Percentiles rank a stretch among this genome's conserved stretches.
Evolutionary conservation across 1,140 invertebrate genomes (phyloP).

Genomic region (Drosophila mayri): DNA sequence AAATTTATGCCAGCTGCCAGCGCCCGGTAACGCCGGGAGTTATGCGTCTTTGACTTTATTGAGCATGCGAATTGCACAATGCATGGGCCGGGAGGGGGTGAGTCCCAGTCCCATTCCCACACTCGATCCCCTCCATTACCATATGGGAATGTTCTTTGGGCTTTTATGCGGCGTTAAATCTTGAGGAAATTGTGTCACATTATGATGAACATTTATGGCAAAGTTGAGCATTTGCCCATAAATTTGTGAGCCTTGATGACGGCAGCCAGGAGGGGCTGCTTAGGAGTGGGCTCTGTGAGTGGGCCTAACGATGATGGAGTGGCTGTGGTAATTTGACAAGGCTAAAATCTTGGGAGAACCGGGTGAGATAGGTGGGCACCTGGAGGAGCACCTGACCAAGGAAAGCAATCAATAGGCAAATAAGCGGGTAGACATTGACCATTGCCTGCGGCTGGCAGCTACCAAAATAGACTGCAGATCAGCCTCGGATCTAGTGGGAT

Average conservation of each 20-base stretch:
- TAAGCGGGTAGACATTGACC: conserved; percentile 23
- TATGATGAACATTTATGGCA: conserved; percentile 82
- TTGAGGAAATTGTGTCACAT: conserved; percentile 82
- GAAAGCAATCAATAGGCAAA: conserved; percentile 60
- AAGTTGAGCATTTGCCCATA: conserved; percentile 75
- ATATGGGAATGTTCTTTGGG: conserved; percentile 44
- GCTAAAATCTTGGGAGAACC: conserved; percentile 40
- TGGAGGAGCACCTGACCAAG: conserved; percentile 41
- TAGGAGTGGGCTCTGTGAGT: conserved; percentile 34
- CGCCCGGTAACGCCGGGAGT: conserved; percentile 48
- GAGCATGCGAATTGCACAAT: conserved; percentile 69
- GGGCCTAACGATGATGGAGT: conserved; percentile 76
- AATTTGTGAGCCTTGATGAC: conserved; percentile 66
- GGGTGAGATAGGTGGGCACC: conserved; percentile 24
- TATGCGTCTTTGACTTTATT: conserved; percentile 76
- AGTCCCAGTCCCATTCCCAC: conserved; percentile 16
- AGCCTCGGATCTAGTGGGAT: background rate
- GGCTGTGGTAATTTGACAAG: conserved; percentile 78
- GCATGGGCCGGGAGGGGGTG: conserved; percentile 28
- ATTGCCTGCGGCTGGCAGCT: conserved; percentile 34
- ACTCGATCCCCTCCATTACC: conserved; percentile 48
- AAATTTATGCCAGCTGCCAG: conserved; percentile 67
- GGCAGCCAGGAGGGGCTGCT: conserved; percentile 1
- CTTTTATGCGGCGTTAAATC: conserved; percentile 80
- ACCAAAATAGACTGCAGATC: conserved; percentile 36